Base-by-base conservation (phyloP, 2,888 invertebrate species). In the Pachydiplax longipennis region DNA sequence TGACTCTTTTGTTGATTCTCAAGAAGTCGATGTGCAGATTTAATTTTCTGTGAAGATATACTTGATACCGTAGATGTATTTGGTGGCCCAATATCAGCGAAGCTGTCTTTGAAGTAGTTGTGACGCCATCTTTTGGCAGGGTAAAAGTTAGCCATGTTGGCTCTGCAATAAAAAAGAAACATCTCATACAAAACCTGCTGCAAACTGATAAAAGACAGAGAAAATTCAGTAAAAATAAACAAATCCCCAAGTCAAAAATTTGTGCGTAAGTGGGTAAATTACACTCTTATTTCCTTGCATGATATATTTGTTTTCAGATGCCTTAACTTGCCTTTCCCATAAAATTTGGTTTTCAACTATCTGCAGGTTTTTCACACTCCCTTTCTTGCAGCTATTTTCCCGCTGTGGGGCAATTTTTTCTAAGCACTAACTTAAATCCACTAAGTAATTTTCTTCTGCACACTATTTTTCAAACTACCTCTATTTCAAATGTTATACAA, bases 141-240 rank as follows among this genome's bases (percentile, higher is more conserved):
- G 65, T 58, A 61, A 87, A 87, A 61, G 58, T 12, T 87, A 37
- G 87, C 87, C 87, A 87, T 87, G 65, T 61, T 65, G 87, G 87
- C 87, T 37, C 87, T 87, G 87, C 35, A 87, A 87, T 12, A 18
- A 13, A 87, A n/a, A 65, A 65, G 31, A 37, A 87, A 37, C 5
- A 18, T 53, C 53, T 5, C 1, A 18, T 53, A 18, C 3, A 53
- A 53, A 53, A 53, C 15, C 18, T 48, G 48, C 10, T 6, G 48
- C n/a, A 3, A 80, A 80, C 6, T 25, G 8, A 18, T 53, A 18
- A 53, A 53, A 53, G 8, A 15, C 4, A 53, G 53, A 10, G 44
- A 44, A 44, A 44, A 44, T 8, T 8, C 44, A 44, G 2, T 40
- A 5, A 40, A 6, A 44, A 44, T 44, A 10, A 8, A 44, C 8